phyloP scores from a whole-genome alignment of 1,140 invertebrate genomes.

The Aporrectodea caliginosa region DNA sequence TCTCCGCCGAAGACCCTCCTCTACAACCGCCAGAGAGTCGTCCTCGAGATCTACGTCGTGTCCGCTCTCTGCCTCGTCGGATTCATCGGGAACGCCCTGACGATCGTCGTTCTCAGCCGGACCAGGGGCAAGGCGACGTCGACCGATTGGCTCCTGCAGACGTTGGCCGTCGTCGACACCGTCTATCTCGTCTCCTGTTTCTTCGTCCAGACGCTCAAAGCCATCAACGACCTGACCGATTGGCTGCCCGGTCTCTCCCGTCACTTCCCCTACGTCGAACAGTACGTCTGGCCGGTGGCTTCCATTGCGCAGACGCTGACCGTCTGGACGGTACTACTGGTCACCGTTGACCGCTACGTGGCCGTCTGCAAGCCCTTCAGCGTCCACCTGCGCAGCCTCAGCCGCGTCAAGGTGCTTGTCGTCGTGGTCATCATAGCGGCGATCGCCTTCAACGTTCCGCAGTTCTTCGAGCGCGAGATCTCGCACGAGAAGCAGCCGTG shows the following conservation, averaged over 20 bases:
- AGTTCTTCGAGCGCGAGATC: constrained; percentile 30
- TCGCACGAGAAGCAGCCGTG: background rate
- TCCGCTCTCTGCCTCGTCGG: constrained; percentile 20
- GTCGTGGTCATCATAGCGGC: constrained; percentile 13
- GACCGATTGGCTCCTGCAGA: constrained; percentile 30
- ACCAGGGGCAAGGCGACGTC: constrained; percentile 22
- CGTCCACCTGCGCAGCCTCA: constrained; percentile 15
- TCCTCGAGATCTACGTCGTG: constrained; percentile 30
- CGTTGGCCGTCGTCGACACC: constrained; percentile 29
- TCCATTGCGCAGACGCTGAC: constrained; percentile 32
- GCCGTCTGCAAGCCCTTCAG: constrained; percentile 30
- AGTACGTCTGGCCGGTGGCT: constrained; percentile 21
- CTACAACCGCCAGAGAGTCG: constrained; percentile 20
- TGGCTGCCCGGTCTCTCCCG: constrained; percentile 19
- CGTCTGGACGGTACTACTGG: constrained; percentile 31
- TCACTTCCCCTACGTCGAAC: constrained; percentile 25
- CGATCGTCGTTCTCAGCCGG: constrained; percentile 28
- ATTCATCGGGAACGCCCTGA: constrained; percentile 31
- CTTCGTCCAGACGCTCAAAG: constrained; percentile 31
- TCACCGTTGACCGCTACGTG: constrained; percentile 30
- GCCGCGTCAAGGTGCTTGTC: constrained; percentile 11
- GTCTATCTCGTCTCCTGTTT: constrained; percentile 30
- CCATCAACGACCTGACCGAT: constrained; percentile 26
- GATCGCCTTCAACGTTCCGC: constrained; percentile 31
- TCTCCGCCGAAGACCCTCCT: background rate